Conservation (phyloP, 1,140 invertebrate genomes). For the Doryteuthis pealeii region DNA sequence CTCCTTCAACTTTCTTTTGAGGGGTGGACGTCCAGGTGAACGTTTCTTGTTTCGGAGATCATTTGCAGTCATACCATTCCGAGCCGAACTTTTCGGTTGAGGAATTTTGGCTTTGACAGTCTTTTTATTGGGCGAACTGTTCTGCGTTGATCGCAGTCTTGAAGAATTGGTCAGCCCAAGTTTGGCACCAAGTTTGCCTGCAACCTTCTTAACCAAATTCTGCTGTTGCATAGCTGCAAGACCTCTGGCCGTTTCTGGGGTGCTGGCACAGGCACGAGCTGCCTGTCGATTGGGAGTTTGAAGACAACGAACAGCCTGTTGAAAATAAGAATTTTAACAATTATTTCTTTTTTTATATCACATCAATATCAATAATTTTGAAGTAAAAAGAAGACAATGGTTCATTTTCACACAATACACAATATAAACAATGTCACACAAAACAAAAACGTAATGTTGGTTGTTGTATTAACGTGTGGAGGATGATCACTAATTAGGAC, state of each 20-base stretch:
- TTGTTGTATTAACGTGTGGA: too few relatives aligned
- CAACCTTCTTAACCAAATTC: conserved; percentile 17
- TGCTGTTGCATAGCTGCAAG: conserved; percentile 37
- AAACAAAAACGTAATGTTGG: too few relatives aligned
- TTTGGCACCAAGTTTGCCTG: conserved; percentile 4
- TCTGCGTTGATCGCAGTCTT: background rate
- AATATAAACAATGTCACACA: too few relatives aligned
- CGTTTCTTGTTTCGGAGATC: background rate
- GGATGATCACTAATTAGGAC: too few relatives aligned
- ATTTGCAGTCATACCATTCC: background rate
- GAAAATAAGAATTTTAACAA: background rate
- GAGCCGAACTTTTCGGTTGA: background rate
- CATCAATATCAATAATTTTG: too few relatives aligned
- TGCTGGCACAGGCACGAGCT: conserved; percentile 51
- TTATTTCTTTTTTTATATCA: background rate
- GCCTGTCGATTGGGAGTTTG: conserved; percentile 39
- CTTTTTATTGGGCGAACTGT: background rate
- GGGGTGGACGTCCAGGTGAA: background rate
- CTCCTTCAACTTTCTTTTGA: background rate
- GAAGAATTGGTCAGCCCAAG: background rate
- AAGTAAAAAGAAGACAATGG: too few relatives aligned
- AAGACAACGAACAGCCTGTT: conserved; percentile 3
- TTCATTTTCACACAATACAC: too few relatives aligned
- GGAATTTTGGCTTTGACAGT: background rate
- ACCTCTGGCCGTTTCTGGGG: conserved; percentile 50